phyloP scores from a whole-genome alignment of 2,888 invertebrate species.

The Hemicrepidius hirtus region DNA sequence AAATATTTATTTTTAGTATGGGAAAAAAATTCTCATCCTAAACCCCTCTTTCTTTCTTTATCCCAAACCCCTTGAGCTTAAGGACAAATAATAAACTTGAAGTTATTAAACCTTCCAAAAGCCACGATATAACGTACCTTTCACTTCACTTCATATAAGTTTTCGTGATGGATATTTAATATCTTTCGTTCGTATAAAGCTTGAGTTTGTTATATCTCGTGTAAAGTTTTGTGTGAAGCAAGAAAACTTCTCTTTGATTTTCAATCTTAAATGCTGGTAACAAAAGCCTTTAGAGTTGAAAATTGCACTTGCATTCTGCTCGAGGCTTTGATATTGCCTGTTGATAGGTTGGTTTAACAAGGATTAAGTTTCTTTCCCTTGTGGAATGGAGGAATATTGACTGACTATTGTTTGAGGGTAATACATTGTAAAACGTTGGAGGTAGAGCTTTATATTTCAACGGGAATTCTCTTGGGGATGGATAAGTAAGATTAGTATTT shows the following conservation, averaged over 20 bases:
- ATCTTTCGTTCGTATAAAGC: not conserved
- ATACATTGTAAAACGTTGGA: not conserved
- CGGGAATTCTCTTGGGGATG: not conserved
- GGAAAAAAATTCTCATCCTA: no score
- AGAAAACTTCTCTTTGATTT: not conserved
- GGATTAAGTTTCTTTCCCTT: slow-evolving; percentile 1
- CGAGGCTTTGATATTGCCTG: not conserved
- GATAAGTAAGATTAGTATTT: not conserved
- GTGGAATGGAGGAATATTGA: not conserved
- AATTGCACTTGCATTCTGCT: slow-evolving; percentile 14
- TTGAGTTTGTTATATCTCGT: not conserved
- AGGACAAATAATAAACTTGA: no score
- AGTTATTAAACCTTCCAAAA: no score
- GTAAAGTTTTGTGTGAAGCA: not conserved
- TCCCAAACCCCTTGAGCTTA: no score
- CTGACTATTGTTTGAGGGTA: not conserved
- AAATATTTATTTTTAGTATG: no score
- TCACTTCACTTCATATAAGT: no score
- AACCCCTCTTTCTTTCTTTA: no score
- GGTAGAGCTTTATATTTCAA: not conserved
- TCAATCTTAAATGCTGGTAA: not conserved
- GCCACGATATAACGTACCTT: no score
- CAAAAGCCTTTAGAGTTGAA: slow-evolving; percentile 6
- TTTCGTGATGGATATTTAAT: no score
- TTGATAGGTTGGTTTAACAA: not conserved